phyloP scores from a whole-genome alignment of 1,140 invertebrate species.

The Drosophila sulfurigaster region DNA sequence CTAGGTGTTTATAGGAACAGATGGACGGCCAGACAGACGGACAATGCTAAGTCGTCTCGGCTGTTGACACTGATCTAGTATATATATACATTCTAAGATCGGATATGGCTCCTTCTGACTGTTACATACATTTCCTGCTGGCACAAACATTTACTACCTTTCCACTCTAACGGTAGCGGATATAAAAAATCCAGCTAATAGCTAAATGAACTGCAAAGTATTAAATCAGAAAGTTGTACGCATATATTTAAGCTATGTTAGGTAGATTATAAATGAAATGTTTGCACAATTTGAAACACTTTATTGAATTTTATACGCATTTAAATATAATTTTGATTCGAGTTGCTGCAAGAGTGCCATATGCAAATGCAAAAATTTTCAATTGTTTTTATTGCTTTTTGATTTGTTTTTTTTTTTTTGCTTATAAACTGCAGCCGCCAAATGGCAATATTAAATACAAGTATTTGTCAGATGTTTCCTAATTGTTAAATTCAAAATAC shows the following conservation, averaged over 20 bases:
- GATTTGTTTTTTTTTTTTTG: slow-evolving; percentile 37
- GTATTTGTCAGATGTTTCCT: slow-evolving; percentile 29
- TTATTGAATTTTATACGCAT: slow-evolving; percentile 56
- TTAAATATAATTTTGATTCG: slow-evolving; percentile 66
- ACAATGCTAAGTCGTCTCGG: too few species aligned
- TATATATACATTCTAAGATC: too few species aligned
- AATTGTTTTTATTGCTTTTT: slow-evolving; percentile 21
- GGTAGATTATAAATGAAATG: background rate
- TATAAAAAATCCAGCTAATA: background rate
- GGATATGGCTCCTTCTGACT: too few species aligned
- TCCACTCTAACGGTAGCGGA: too few species aligned
- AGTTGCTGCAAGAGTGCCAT: slow-evolving; percentile 51
- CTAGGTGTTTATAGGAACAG: too few species aligned
- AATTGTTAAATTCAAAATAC: slow-evolving; percentile 32
- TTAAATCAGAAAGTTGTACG: background rate
- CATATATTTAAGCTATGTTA: background rate
- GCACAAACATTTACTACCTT: too few species aligned
- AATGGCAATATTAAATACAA: slow-evolving; percentile 27
- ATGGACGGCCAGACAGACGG: too few species aligned
- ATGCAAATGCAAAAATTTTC: slow-evolving; percentile 59
- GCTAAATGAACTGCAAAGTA: background rate
- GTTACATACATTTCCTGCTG: too few species aligned
- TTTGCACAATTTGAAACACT: slow-evolving; percentile 48
- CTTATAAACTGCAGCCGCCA: slow-evolving; percentile 25
- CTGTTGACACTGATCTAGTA: too few species aligned